phyloP scores from a whole-genome alignment of 1,140 invertebrate genomes.

The Littorina saxatilis region DNA sequence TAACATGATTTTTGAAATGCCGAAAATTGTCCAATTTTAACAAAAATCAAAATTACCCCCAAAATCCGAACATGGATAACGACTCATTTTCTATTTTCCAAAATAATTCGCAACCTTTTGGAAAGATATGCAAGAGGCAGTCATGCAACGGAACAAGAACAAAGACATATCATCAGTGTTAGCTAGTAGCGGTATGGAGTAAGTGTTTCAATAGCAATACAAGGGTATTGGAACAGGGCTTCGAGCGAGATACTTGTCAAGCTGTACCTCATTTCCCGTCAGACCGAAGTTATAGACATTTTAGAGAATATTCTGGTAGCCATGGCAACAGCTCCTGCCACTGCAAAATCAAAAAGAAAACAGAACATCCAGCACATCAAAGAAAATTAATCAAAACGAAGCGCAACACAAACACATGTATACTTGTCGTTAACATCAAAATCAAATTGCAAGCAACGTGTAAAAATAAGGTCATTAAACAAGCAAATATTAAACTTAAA shows the following conservation, averaged over 20 bases:
- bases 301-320: neutral
- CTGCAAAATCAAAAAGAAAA: slow-evolving; percentile 31
- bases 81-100: no score
- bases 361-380: slow-evolving; percentile 20
- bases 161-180: no score
- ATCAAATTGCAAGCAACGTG: neutral
- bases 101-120: no score
- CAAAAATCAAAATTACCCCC: no score
- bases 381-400: neutral
- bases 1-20: no score
- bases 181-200: no score
- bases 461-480: neutral
- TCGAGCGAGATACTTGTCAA: slow-evolving; percentile 22
- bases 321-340: neutral
- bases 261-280: slow-evolving; percentile 20
- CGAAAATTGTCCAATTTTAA: no score
- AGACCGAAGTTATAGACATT: slow-evolving; percentile 2
- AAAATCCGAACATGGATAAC: no score
- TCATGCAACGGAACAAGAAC: no score
- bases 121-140: no score
- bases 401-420: neutral
- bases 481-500: no score
- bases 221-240: neutral
- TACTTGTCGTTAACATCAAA: neutral
- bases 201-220: neutral